Evolutionary conservation across 2,113 vertebrate species (phyloP), one percentile per base, ranked within the genome.

Genomic region (Corythaixoides concolor): DNA sequence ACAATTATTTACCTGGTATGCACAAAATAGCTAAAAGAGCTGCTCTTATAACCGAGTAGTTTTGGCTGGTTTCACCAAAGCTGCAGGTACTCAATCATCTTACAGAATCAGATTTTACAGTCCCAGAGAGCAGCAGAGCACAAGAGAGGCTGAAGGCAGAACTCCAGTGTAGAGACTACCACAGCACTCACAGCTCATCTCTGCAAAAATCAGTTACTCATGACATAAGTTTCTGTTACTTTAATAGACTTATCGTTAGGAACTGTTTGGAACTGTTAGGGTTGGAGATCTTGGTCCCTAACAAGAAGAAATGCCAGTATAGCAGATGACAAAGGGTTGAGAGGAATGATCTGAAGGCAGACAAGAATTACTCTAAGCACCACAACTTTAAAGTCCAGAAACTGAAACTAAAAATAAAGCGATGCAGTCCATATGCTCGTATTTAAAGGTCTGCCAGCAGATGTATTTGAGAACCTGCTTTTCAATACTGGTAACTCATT

Each of bases 381-480:
- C 23, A 69, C 15, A 85, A 58, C 43, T 78, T 26, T 75, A 30
- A 89, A 94, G 79, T 60, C 64, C 76, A 94, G 86, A 82, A 95
- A 94, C 2, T n/a, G 35, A 95, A 80, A 24, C 49, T 78, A 89
- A 88, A 95, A 76, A 53, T 62, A 70, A 87, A 96, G 53, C 2
- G 15, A 50, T 78, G 73, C 7, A 75, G 56, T 30, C 52, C 62
- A 59, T 56, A 39, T 39, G 73, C 60, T 21, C 6, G 4, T 66
- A 64, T 66, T 89, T 81, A 85, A 90, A 72, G 80, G 83, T 89
- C 66, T 94, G 73, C 50, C 73, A 85, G 58, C 56, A 90, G 73
- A 87, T 91, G 49, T 88, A 6, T 53, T 50, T 90, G 73, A 76
- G 62, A 92, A 78, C 15, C 56, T 92, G 69, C 35, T 83, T 93